A percentile compares a stretch with the other conserved stretches of the same genome.
Evolutionary conservation across 2,888 invertebrate genomes (phyloP).

Genomic region (Drosophila percnosoma): DNA sequence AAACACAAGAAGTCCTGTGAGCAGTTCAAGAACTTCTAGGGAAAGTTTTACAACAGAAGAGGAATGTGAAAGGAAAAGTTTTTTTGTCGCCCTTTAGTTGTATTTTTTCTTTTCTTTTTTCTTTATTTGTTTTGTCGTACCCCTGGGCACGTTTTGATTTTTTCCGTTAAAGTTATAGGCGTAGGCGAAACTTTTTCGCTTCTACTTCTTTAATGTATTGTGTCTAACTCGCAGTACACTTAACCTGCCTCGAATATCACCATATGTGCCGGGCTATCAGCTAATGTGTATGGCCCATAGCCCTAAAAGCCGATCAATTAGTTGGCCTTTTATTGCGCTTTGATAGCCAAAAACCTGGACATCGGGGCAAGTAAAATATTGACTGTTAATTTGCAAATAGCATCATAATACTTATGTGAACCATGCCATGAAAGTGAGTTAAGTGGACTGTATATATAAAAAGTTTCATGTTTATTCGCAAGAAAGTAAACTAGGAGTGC

Average conservation of each 20-base stretch:
- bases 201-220: constrained; percentile 45
- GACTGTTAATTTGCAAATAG: constrained; percentile 8
- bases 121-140: constrained; percentile 32
- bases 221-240: constrained; percentile 49
- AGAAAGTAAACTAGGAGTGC: not conserved
- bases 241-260: constrained; percentile 41
- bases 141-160: constrained; percentile 65
- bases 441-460: not conserved
- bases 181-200: constrained; percentile 50
- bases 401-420: not conserved
- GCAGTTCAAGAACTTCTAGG: constrained; percentile 19
- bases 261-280: constrained; percentile 30
- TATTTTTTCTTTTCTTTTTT: not conserved
- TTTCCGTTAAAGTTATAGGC: constrained; percentile 45
- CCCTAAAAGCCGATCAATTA: constrained; percentile 68
- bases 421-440: not conserved
- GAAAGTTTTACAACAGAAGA: constrained; percentile 30
- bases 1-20: constrained; percentile 26
- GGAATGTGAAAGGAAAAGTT: constrained; percentile 50
- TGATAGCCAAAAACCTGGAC: constrained; percentile 10
- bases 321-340: constrained; percentile 18
- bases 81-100: constrained; percentile 31
- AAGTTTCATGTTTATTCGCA: not conserved
- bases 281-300: constrained; percentile 40
- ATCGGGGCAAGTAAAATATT: constrained; percentile 14